A percentile compares a stretch with the other conserved stretches of the same genome.
Evolutionary conservation across 2,797 vertebrate species (phyloP).

Genomic region (Austrolebias charrua): DNA sequence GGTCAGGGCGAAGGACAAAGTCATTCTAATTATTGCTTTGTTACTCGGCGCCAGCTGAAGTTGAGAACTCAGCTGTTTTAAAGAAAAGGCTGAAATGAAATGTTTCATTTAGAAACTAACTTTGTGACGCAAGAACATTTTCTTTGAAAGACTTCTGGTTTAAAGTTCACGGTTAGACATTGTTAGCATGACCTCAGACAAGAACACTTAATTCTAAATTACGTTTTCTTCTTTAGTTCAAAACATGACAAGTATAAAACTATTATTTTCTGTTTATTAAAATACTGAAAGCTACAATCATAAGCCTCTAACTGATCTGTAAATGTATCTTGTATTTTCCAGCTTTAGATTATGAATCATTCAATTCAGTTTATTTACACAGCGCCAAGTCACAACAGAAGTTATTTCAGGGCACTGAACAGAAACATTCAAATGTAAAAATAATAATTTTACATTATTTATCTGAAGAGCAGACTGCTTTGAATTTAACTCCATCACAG

Average conservation of each 20-base stretch:
- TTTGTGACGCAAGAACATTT: background rate
- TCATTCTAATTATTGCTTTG: slow-evolving; percentile 1
- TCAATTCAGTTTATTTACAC: too few species aligned
- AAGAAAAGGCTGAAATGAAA: background rate
- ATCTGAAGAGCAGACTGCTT: too few species aligned
- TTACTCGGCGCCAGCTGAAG: background rate
- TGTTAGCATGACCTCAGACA: background rate
- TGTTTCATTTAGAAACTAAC: slow-evolving; percentile 4
- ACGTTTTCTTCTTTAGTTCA: background rate
- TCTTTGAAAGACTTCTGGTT: slow-evolving; percentile 1
- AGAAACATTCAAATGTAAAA: too few species aligned
- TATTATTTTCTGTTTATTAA: too few species aligned
- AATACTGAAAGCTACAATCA: too few species aligned
- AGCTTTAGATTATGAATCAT: too few species aligned
- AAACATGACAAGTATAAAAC: background rate
- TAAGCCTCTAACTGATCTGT: too few species aligned
- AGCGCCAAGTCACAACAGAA: too few species aligned
- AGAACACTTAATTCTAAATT: background rate
- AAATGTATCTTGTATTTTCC: too few species aligned
- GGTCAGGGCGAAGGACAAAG: slow-evolving; percentile 1
- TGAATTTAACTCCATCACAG: too few species aligned
- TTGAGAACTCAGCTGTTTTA: background rate
- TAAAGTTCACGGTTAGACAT: background rate
- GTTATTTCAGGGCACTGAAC: too few species aligned
- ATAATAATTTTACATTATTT: too few species aligned